These are phyloP conservation scores for Ernsta delagoae DNA, from an alignment of 2,888 invertebrate species.

Conservation along the genomic window DNA sequence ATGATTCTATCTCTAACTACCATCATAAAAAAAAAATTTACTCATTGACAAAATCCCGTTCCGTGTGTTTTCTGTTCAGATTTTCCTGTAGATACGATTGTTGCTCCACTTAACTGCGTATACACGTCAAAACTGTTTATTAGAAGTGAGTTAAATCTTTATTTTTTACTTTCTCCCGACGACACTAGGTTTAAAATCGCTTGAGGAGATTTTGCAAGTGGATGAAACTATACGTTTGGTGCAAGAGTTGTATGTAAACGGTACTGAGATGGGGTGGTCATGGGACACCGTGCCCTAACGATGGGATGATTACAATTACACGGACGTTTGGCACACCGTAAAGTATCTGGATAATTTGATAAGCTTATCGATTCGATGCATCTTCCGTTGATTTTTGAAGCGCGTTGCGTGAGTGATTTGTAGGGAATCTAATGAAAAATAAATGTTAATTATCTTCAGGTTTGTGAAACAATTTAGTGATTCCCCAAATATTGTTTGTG, in stretches of 20 bases:
- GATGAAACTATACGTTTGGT: slow-evolving; percentile 12
- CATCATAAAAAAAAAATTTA: background rate
- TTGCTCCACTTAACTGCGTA: slow-evolving; percentile 36
- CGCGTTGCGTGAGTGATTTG: background rate
- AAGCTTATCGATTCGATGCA: slow-evolving; percentile 10
- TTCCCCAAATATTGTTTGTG: too few relatives aligned
- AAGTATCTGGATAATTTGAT: slow-evolving; percentile 18
- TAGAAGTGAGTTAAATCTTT: background rate
- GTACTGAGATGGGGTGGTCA: slow-evolving; percentile 19
- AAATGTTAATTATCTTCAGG: background rate
- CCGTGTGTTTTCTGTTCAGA: slow-evolving; percentile 29
- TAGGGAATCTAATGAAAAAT: background rate
- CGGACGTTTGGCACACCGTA: slow-evolving; percentile 27
- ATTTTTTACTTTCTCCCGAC: slow-evolving; percentile 16
- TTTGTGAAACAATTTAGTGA: too few relatives aligned
- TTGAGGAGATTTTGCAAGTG: slow-evolving; percentile 10
- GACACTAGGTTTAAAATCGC: slow-evolving; percentile 30
- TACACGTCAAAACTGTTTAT: slow-evolving; percentile 30
- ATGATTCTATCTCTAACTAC: too few relatives aligned
- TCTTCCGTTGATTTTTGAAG: background rate
- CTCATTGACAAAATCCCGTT: background rate
- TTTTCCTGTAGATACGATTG: slow-evolving; percentile 38
- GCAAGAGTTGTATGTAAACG: slow-evolving; percentile 11
- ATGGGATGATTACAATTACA: slow-evolving; percentile 44
- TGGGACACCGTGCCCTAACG: slow-evolving; percentile 37